phyloP scores from a whole-genome alignment of 2,888 invertebrate species.

The Watsonalla binaria region DNA sequence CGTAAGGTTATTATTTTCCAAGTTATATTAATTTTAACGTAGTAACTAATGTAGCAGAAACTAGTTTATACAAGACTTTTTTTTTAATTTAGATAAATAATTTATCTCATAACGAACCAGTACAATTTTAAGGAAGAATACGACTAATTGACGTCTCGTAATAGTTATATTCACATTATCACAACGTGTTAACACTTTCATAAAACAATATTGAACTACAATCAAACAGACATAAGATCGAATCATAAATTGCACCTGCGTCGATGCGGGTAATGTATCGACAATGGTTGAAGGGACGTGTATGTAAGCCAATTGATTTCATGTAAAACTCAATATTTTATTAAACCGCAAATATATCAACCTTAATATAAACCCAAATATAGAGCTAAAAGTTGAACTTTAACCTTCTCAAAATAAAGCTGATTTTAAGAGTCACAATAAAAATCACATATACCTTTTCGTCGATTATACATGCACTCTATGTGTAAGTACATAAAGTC shows the following conservation, averaged over 20 bases:
- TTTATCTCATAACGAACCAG: too few species aligned
- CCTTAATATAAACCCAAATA: background rate
- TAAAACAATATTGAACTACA: slow-evolving; percentile 6
- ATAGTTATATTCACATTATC: background rate
- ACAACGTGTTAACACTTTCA: slow-evolving; percentile 10
- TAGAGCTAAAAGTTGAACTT: too few species aligned
- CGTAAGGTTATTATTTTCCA: too few species aligned
- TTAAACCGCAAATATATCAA: background rate
- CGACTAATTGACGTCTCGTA: background rate
- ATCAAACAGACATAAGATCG: slow-evolving; percentile 7
- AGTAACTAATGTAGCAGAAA: too few species aligned
- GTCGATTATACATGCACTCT: background rate
- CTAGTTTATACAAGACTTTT: too few species aligned
- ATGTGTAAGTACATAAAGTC: background rate
- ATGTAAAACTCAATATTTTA: slow-evolving; percentile 37
- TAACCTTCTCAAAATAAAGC: too few species aligned
- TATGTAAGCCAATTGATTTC: slow-evolving; percentile 38
- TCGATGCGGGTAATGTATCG: slow-evolving; percentile 2
- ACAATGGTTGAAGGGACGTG: slow-evolving; percentile 27
- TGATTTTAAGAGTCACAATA: too few species aligned
- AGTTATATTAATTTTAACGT: too few species aligned
- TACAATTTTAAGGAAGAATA: too few species aligned
- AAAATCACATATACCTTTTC: too few species aligned
- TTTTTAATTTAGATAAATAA: too few species aligned
- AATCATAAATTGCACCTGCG: slow-evolving; percentile 11